phyloP scores from a whole-genome alignment of 2,797 vertebrate species.

The Dromococcyx pavoninus region DNA sequence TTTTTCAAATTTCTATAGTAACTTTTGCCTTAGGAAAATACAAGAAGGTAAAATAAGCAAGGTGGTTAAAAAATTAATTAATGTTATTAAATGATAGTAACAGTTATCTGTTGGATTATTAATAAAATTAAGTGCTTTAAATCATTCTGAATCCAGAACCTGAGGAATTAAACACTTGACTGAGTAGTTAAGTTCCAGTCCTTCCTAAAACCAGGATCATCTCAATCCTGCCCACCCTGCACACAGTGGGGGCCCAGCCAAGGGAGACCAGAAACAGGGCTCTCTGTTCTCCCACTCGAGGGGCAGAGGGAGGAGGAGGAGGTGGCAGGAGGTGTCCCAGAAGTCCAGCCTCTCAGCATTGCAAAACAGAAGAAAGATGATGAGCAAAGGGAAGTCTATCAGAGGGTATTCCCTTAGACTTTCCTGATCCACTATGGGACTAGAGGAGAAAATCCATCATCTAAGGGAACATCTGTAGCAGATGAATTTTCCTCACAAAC shows the following conservation, averaged over 20 bases:
- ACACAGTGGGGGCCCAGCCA: rapidly evolving
- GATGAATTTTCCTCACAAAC: conserved; percentile 5
- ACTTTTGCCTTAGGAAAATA: background rate
- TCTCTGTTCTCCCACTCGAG: background rate
- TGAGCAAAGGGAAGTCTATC: background rate
- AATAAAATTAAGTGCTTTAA: background rate
- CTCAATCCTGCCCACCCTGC: background rate
- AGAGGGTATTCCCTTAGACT: background rate
- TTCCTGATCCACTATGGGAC: background rate
- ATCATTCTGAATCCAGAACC: background rate
- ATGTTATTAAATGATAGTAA: background rate
- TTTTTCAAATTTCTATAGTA: background rate
- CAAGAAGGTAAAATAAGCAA: background rate
- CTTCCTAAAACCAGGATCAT: background rate
- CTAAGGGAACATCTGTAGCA: background rate
- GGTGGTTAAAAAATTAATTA: background rate
- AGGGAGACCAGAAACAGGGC: rapidly evolving
- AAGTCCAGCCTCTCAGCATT: background rate
- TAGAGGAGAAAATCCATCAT: background rate
- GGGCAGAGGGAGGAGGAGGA: background rate
- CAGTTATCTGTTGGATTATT: background rate
- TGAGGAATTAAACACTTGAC: background rate
- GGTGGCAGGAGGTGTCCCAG: background rate
- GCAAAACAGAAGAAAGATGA: background rate
- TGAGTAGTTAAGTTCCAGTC: background rate